These are phyloP conservation scores for Achatina immaculata DNA, from an alignment of 1,140 invertebrate genomes.

Conservation along the genomic window DNA sequence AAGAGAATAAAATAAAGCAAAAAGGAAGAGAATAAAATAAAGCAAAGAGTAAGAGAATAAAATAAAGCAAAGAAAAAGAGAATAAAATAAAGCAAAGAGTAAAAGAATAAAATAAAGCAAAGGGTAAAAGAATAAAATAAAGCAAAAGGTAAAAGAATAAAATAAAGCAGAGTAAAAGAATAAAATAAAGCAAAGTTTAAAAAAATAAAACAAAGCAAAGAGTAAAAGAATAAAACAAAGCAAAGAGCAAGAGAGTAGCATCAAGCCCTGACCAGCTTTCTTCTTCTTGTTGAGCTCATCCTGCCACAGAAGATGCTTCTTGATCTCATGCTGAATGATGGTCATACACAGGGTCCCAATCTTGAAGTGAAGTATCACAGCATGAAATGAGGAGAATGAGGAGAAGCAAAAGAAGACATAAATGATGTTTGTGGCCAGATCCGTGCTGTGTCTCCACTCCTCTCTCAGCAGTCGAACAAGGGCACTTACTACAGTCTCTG, in stretches of 20 bases:
- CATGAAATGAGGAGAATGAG: slow-evolving; percentile 95
- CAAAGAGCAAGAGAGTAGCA: background rate
- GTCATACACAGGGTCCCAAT: slow-evolving; percentile 94
- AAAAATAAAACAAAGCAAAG: background rate
- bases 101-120: no score
- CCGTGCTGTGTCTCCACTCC: slow-evolving; percentile 96
- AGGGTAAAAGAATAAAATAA: no score
- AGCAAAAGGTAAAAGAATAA: no score
- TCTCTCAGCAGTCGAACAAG: slow-evolving; percentile 93
- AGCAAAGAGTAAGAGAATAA: no score
- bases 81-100: no score
- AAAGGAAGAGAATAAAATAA: no score
- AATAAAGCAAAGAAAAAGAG: no score
- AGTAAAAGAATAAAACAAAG: background rate
- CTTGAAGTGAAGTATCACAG: slow-evolving; percentile 90
- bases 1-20: no score
- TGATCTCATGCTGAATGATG: slow-evolving; percentile 93
- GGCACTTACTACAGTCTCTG: slow-evolving; percentile 93
- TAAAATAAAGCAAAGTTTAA: background rate
- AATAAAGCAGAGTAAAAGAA: background rate
- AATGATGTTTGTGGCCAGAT: slow-evolving; percentile 95
- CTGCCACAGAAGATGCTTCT: slow-evolving; percentile 93
- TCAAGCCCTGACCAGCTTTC: slow-evolving; percentile 49
- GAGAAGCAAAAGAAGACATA: slow-evolving; percentile 98
- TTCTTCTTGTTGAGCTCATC: slow-evolving; percentile 84